Conservation (phyloP, 1,140 invertebrate species). For the Fragariocoptes setiger region DNA sequence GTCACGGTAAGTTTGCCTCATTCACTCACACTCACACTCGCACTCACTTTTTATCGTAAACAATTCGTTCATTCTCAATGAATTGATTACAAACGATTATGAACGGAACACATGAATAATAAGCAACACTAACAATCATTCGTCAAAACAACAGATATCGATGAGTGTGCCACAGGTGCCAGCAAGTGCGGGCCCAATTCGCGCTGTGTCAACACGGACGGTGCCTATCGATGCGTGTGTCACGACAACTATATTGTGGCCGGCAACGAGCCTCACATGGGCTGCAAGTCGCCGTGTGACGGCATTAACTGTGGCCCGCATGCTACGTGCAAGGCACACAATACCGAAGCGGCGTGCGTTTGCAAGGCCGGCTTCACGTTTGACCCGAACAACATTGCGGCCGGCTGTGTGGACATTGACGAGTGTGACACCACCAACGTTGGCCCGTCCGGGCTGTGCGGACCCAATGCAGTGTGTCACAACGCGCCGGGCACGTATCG, state of each 20-base stretch:
- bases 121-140: background rate
- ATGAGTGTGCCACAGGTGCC: conserved; percentile 9
- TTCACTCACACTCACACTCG: background rate
- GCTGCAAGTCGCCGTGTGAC: conserved; percentile 36
- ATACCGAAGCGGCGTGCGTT: conserved; percentile 56
- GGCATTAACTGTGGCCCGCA: conserved; percentile 57
- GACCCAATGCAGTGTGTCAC: conserved; percentile 32
- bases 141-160: conserved; percentile 2
- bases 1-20: conserved; percentile 9
- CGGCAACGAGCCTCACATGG: conserved; percentile 10
- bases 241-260: conserved; percentile 15
- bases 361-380: conserved; percentile 65
- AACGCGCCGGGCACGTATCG: conserved; percentile 35
- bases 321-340: conserved; percentile 56
- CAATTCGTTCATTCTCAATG: background rate
- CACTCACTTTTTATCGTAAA: background rate
- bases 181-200: conserved; percentile 68
- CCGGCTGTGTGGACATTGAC: conserved; percentile 30
- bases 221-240: conserved; percentile 15
- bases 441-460: conserved; percentile 26
- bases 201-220: conserved; percentile 51
- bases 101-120: background rate
- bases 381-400: conserved; percentile 49
- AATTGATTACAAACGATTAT: background rate
- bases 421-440: conserved; percentile 16